These are phyloP conservation scores for Arenicola marina DNA, from an alignment of 2,888 invertebrate genomes.

Conservation along the genomic window DNA sequence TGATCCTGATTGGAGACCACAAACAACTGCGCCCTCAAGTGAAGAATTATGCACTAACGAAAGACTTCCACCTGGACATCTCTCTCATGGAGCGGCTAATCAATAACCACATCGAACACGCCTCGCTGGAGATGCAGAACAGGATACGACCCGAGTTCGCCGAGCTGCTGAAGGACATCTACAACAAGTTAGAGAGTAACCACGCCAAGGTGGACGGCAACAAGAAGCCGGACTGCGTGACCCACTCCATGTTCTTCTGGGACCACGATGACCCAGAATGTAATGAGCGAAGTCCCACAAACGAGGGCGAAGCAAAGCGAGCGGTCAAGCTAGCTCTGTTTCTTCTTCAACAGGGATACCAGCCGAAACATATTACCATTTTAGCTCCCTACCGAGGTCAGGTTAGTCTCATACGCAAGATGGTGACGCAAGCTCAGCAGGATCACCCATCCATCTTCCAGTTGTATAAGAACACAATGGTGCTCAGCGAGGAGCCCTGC, in stretches of 20 bases:
- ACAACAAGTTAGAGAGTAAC: conserved; percentile 21
- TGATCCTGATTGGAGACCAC: conserved; percentile 31
- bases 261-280: conserved; percentile 19
- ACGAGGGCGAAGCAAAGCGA: conserved; percentile 25
- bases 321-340: conserved; percentile 22
- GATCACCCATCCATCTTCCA: no score
- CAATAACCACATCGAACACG: conserved; percentile 18
- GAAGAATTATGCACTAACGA: conserved; percentile 16
- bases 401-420: conserved; percentile 15
- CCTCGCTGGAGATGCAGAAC: conserved; percentile 21
- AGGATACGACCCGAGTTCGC: conserved; percentile 30
- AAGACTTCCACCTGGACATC: conserved; percentile 24
- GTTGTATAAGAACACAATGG: no score
- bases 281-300: conserved; percentile 19
- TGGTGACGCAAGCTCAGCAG: no score
- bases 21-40: conserved; percentile 27
- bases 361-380: conserved; percentile 20
- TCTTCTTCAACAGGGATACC: conserved; percentile 23
- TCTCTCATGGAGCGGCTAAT: conserved; percentile 31
- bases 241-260: conserved; percentile 28
- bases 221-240: conserved; percentile 10
- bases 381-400: conserved; percentile 29
- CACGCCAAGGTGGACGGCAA: conserved; percentile 11
- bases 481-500: no score
- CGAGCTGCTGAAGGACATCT: conserved; percentile 21